Base-by-base conservation (phyloP, 2,888 invertebrate genomes). In the Zygogramma bicolorata region DNA sequence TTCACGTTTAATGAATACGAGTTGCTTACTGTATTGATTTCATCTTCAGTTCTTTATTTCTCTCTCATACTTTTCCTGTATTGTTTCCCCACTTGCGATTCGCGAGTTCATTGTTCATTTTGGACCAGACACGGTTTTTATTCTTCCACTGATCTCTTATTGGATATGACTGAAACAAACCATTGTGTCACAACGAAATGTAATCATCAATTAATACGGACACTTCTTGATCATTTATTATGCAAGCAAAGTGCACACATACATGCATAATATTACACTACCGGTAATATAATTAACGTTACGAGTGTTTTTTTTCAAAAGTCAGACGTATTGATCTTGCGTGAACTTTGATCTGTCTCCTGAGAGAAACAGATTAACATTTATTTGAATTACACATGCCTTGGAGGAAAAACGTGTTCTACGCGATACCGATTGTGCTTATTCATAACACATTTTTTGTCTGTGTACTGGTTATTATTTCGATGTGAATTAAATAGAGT, bases 281-380 rank as follows among this genome's bases (percentile, higher is more conserved):
- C 34, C 13, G 7, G 13, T 34, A 10, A 34, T 7, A 46, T 46
- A 7, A 46, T 46, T n/a, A 2, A 46, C n/a, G 8, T 53, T 15
- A n/a, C 6, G 10, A n/a, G n/a, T n/a, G 25, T 22, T 15, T 46
- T 29, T 29, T 63, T 63, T 63, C 31, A 25, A 49, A 46, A 46
- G 46, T 20, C 20, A 10, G 46, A 18, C 13, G 0, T 13, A 63
- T 29, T 18, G 15, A 63, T 46, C 31, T 18, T 29, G 46, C 22
- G n/a, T 63, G 63, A 25, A 69, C 63, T 63, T 69, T 69, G 58
- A 63, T 69, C 58, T 63, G 27, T 69, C 63, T 63, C 57, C 63
- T 63, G 63, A 69, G 42, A 42, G 38, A 31, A 68, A 63, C 57
- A 42, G 40, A 57, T 46, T 63, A 29, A 27, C 46, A 46, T 62